Evolutionary conservation across 2,113 vertebrate species (phyloP).

Genomic region (Himantopus leucocephalus): DNA sequence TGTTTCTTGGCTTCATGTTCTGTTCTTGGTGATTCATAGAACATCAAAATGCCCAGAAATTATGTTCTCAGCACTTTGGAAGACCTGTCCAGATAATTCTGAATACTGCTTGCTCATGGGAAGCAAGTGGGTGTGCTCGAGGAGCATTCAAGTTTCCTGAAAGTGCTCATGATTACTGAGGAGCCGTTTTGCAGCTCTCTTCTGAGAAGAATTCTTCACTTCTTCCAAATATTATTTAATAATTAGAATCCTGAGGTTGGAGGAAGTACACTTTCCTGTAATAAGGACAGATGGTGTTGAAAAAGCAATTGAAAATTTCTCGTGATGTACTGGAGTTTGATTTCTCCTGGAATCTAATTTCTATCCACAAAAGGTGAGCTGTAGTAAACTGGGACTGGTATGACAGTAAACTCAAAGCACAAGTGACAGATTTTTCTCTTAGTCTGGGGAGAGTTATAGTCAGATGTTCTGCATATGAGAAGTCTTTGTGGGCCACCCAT

Average conservation of each 20-base stretch:
- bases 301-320: neutral
- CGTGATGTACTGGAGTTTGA: neutral
- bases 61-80: slow-evolving; percentile 16
- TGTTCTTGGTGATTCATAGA: slow-evolving; percentile 7
- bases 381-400: neutral
- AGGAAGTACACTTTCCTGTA: neutral
- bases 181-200: neutral
- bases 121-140: slow-evolving; percentile 37
- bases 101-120: neutral
- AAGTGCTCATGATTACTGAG: neutral
- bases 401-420: neutral
- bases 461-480: neutral
- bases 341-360: neutral
- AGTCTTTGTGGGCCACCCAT: neutral
- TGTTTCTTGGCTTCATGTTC: neutral
- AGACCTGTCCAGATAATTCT: slow-evolving; percentile 29
- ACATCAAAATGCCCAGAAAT: slow-evolving; percentile 12
- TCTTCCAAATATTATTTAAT: slow-evolving; percentile 8
- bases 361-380: fast-evolving
- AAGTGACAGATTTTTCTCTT: neutral
- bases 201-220: neutral
- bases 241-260: neutral
- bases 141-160: slow-evolving; percentile 3
- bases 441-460: neutral
- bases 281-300: neutral